Percentiles rank a stretch among this genome's conserved stretches.
These are phyloP conservation scores for Hystrix cristata DNA, from an alignment of 2,113 vertebrate genomes.

Conservation along the genomic window DNA sequence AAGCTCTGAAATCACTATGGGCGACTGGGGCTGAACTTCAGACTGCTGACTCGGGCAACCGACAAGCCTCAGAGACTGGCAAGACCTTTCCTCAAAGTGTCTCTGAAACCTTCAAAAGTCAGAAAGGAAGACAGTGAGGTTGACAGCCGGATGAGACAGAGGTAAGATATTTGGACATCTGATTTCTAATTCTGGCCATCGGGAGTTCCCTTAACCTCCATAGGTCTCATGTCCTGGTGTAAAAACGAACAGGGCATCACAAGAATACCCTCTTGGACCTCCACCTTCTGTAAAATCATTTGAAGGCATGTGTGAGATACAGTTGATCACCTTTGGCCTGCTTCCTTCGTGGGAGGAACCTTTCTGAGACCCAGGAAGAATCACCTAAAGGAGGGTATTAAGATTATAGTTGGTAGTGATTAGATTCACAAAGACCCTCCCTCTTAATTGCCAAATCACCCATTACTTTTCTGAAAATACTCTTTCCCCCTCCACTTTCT, in stretches of 20 bases:
- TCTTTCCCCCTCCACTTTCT: neutral
- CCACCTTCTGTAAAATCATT: neutral
- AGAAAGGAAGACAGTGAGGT: neutral
- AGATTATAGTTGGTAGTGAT: neutral
- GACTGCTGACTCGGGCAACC: rapidly evolving
- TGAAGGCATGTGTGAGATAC: neutral
- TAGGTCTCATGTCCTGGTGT: neutral
- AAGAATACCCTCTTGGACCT: neutral
- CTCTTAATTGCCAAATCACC: neutral
- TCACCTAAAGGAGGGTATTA: neutral
- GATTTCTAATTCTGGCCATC: neutral
- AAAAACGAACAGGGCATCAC: neutral
- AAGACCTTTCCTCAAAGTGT: neutral
- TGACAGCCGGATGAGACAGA: neutral
- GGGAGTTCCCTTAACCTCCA: neutral
- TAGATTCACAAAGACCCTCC: neutral
- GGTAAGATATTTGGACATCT: neutral
- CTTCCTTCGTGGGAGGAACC: neutral
- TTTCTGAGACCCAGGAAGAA: neutral
- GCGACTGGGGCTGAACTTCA: neutral
- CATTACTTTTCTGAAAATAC: slow-evolving; percentile 11
- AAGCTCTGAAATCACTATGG: neutral
- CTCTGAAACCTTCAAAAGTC: neutral
- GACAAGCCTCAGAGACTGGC: no score
- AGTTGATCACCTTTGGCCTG: neutral